These are phyloP conservation scores for Drosophila yakuba DNA, from an alignment of 1,140 invertebrate species.

Conservation along the genomic window DNA sequence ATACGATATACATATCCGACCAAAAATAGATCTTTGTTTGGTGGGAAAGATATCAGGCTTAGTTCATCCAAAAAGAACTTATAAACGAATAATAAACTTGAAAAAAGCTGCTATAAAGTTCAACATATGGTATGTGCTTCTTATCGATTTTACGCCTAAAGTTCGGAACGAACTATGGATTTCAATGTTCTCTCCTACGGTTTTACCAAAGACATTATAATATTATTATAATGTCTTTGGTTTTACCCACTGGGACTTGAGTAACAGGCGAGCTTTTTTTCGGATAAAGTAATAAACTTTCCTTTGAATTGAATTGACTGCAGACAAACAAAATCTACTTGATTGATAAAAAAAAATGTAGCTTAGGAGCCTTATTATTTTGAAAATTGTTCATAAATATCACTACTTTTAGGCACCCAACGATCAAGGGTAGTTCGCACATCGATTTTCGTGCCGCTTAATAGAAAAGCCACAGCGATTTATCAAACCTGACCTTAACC, in stretches of 20 bases:
- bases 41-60: no score
- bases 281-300: background rate
- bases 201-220: no score
- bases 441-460: background rate
- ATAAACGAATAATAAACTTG: background rate
- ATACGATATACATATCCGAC: background rate
- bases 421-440: background rate
- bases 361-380: no score
- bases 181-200: background rate
- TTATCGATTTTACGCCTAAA: background rate
- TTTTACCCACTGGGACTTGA: background rate
- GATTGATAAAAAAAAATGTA: no score
- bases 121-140: background rate
- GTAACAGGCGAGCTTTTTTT: background rate
- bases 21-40: background rate
- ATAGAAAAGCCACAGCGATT: constrained; percentile 21
- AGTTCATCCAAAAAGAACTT: no score
- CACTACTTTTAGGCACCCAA: no score
- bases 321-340: no score
- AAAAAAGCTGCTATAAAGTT: background rate
- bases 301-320: background rate
- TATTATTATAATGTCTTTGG: no score
- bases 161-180: background rate
- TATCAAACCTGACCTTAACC: constrained; percentile 49
- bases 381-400: no score